phyloP scores from a whole-genome alignment of 2,797 vertebrate genomes.

The Sebastes jordani region DNA sequence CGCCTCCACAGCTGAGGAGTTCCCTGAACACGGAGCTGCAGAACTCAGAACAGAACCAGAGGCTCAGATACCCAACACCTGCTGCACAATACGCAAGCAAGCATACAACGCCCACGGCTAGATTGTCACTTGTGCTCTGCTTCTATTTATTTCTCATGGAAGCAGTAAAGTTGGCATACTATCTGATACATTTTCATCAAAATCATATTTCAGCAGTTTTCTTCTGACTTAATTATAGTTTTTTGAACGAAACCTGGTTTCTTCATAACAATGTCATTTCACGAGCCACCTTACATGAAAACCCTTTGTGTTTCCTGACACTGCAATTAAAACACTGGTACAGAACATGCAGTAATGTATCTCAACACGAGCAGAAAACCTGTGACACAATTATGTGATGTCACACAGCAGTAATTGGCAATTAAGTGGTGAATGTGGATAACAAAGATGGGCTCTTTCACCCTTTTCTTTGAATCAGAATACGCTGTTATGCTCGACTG shows the following conservation, averaged over 20 bases:
- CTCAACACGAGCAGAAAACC: not conserved
- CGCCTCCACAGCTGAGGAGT: conserved; percentile 31
- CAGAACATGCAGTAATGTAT: not conserved
- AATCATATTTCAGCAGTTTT: conserved; percentile 8
- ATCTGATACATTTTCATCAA: conserved; percentile 1
- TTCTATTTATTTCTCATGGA: conserved; percentile 6
- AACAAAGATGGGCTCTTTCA: not conserved
- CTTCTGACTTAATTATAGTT: conserved; percentile 12
- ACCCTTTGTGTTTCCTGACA: conserved; percentile 13
- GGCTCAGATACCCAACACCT: conserved; percentile 37
- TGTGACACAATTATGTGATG: conserved; percentile 11
- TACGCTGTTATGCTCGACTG: not conserved
- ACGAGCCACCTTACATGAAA: not conserved
- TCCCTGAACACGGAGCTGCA: conserved; percentile 19
- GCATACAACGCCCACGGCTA: not conserved
- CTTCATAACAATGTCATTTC: not conserved
- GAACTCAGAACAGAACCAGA: conserved; percentile 16
- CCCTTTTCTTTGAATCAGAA: not conserved
- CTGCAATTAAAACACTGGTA: conserved; percentile 7
- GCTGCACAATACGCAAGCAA: conserved; percentile 25
- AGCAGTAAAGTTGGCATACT: conserved; percentile 15
- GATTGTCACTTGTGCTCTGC: conserved; percentile 28
- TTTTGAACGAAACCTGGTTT: conserved; percentile 1
- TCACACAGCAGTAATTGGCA: conserved; percentile 1
- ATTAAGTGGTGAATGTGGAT: not conserved